Evolutionary conservation across 2,888 invertebrate genomes (phyloP), one percentile per base, ranked within the genome.

Genomic region (Hypomecis atomaria): DNA sequence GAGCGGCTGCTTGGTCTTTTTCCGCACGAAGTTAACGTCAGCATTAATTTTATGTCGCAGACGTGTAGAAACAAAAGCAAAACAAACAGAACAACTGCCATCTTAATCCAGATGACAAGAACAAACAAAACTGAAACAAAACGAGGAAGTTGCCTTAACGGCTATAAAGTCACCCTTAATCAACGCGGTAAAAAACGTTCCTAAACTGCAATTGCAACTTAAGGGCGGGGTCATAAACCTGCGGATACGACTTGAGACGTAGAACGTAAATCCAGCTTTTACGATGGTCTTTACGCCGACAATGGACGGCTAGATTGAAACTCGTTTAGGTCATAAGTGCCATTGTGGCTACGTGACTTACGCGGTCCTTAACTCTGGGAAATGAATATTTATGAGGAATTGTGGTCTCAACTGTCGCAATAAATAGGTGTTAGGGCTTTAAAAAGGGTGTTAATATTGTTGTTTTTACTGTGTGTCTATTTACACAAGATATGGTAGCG

Each of bases 251-350:
- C 62, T 67, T 42, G 55, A 71, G 73, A 70, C 69, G 70, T 70
- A 76, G 78, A 73, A 70, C 68, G 70, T 70, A 76, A 78, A 77
- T 71, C 71, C 71, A 59, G 66, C 64, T 70, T 86, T 86, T 83
- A 87, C 79, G 84, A 79, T 67, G 71, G 72, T 73, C 79, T 83
- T 80, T 82, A 83, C 79, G 73, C 74, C 79, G 81, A 85, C 83
- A 86, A 84, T 84, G 75, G 84, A 76, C 69, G 71, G 76, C 78
- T 78, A 80, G 83, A 86, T 86, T 86, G 83, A 81, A 85, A 82
- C 83, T 84, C 85, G 82, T 85, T 85, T 82, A 82, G 81, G 74
- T 79, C 79, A 78, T 77, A 78, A 86, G 84, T 74, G 76, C 78
- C 76, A 43, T 60, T 65, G 52, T 42, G 59, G 67, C 66, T 58